Conservation (phyloP, 1,140 invertebrate species). For the Neotoxoptera formosana region DNA sequence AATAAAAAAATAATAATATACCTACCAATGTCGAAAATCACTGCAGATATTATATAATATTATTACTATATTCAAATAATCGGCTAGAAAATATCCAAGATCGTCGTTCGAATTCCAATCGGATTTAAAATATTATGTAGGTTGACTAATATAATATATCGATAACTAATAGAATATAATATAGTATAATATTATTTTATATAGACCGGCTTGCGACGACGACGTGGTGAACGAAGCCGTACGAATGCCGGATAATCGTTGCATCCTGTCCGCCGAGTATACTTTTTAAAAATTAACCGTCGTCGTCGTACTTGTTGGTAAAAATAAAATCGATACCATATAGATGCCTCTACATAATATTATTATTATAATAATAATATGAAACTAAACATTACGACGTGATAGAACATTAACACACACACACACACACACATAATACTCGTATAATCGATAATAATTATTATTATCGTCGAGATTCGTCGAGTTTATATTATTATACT, state of each 20-base stretch:
- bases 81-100: background rate
- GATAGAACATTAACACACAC: background rate
- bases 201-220: background rate
- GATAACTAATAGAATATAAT: background rate
- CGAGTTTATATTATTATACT: background rate
- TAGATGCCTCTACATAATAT: background rate
- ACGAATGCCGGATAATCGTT: background rate
- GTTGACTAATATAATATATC: background rate
- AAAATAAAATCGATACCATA: background rate
- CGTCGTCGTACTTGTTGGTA: background rate
- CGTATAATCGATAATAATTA: background rate
- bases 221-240: background rate
- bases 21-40: background rate
- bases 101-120: background rate
- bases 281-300: background rate
- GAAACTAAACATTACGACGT: too few species aligned
- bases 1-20: background rate
- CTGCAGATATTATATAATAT: background rate
- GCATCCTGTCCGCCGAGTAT: background rate
- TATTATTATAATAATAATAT: background rate
- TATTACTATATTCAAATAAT: too few species aligned
- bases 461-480: background rate
- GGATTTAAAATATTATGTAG: background rate
- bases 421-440: background rate
- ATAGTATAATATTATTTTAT: background rate